Evolutionary conservation across 2,888 invertebrate species (phyloP), one percentile per base, ranked within the genome.

Genomic region (Amblyjoppa fuscipennis): DNA sequence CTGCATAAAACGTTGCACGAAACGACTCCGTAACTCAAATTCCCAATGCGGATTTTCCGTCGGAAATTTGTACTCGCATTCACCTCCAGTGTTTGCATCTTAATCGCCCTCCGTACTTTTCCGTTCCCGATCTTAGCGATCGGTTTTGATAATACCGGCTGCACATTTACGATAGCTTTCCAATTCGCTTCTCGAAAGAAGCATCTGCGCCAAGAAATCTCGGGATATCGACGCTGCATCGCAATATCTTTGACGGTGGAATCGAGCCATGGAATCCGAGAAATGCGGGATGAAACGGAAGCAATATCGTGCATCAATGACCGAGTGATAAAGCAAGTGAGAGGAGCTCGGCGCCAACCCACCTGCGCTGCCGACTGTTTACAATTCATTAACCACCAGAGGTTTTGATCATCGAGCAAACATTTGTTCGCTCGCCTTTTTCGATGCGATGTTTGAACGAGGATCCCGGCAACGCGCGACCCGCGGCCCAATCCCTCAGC

Each of bases 331-430:
- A 85, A 75, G 66, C 78, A 59, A 70, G 75, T 9, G 41, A 53
- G 45, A 34, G 74, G 61, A 51, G 28, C 20, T 51, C 31, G 66
- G 49, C 20, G 34, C 76, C 13, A 41, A 34, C 51, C 71, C 61
- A 66, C 45, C 71, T 64, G 77, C 83, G 79, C 85, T 78, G 76
- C 82, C 85, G 84, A 75, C 88, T 92, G 90, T 92, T 92, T 90
- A 90, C 92, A 90, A 91, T 92, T 91, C 91, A 92, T 92, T 92
- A 91, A 88, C 89, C 88, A 87, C 88, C 87, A 86, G 81, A 87
- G 89, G 90, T 92, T 90, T 91, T 90, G 90, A 92, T 90, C 90
- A 89, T 85, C 69, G 88, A 70, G 88, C 89, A 91, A 92, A 92
- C 88, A 90, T 91, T 90, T 89, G 89, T 86, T 87, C 85, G 61